phyloP scores from a whole-genome alignment of 2,888 invertebrate species.

The Adelphocoris suturalis region DNA sequence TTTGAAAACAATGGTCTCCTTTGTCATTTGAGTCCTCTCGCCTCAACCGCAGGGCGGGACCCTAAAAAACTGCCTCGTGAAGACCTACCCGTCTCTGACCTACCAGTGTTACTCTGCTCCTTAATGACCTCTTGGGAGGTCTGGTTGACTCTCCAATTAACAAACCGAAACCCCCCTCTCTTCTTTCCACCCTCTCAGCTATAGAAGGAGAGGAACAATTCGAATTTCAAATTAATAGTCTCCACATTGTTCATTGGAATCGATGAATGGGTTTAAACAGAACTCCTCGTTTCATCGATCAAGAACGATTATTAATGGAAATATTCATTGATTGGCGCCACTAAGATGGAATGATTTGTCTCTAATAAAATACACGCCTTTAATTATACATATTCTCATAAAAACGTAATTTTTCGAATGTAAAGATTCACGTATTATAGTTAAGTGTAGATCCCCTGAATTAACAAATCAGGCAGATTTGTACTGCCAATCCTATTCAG shows the following conservation, averaged over 20 bases:
- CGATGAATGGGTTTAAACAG: background rate
- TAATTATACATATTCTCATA: no score
- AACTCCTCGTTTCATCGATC: no score
- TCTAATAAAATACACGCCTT: no score
- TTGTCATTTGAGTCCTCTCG: background rate
- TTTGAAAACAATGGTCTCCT: background rate
- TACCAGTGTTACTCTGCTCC: conserved; percentile 52
- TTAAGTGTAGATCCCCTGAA: no score
- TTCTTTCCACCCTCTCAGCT: background rate
- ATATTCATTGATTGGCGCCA: no score
- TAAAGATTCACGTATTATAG: no score
- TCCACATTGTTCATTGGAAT: background rate
- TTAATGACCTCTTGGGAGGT: conserved; percentile 60
- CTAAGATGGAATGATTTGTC: no score
- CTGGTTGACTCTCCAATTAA: conserved; percentile 8
- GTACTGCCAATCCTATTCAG: no score
- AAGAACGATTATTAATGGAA: no score
- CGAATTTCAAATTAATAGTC: conserved; percentile 22
- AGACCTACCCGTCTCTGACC: conserved; percentile 9
- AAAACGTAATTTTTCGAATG: no score
- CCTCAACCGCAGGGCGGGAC: background rate
- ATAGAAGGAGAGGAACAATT: background rate
- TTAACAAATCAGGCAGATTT: no score
- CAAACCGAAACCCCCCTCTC: background rate
- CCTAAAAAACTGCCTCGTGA: background rate